phyloP scores from a whole-genome alignment of 2,113 vertebrate species.

The Rhabdomys dilectus region DNA sequence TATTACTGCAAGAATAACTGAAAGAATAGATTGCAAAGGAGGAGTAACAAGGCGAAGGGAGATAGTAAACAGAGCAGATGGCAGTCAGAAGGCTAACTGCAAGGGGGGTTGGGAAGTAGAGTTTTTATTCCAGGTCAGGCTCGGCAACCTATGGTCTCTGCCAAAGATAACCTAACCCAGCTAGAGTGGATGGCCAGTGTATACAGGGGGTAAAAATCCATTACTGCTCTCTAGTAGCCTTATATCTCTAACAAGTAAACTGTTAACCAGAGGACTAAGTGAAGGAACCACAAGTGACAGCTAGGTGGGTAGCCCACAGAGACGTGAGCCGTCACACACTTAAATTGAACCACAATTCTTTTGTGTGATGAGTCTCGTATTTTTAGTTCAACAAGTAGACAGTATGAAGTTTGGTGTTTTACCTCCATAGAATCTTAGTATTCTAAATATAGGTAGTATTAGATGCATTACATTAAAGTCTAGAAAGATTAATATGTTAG shows the following conservation, averaged over 20 bases:
- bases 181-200: background rate
- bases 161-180: background rate
- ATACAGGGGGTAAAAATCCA: background rate
- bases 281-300: background rate
- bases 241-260: conserved; percentile 13
- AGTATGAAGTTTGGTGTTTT: conserved; percentile 59
- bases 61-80: background rate
- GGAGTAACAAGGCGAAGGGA: background rate
- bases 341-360: background rate
- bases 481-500: conserved; percentile 55
- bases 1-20: background rate
- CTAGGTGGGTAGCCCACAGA: background rate
- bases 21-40: background rate
- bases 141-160: background rate
- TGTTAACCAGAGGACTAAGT: background rate
- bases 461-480: conserved; percentile 36
- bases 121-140: background rate
- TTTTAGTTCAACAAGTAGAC: conserved; percentile 31
- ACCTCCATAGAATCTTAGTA: conserved; percentile 50
- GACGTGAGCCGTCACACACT: background rate
- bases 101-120: background rate
- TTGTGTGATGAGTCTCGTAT: conserved; percentile 2
- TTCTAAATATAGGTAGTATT: conserved; percentile 48
- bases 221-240: background rate
- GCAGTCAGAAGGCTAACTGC: background rate